Conservation (phyloP, 2,113 vertebrate species). For the Bubo scandiacus region DNA sequence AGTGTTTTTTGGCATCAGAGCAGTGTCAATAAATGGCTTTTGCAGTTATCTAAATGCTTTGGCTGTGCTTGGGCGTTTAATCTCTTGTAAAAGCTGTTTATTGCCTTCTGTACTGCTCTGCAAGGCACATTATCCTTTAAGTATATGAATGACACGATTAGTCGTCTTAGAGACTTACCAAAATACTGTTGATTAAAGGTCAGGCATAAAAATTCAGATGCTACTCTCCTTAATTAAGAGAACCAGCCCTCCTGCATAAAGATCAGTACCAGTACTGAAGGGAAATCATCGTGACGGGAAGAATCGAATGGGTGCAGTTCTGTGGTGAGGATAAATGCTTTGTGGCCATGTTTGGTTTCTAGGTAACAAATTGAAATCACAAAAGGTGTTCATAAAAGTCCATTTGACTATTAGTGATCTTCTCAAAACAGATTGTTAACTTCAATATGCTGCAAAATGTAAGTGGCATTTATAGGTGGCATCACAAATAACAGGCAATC, state of each 20-base stretch:
- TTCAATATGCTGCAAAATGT: neutral
- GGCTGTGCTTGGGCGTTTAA: constrained; percentile 41
- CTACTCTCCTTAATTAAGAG: constrained; percentile 1
- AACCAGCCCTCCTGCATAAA: neutral
- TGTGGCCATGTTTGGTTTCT: neutral
- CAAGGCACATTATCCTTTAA: constrained; percentile 28
- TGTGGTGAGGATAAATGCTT: neutral
- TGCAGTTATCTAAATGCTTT: constrained; percentile 55
- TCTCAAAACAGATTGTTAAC: constrained; percentile 17
- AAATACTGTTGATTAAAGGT: constrained; percentile 35
- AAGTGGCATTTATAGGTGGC: constrained; percentile 51
- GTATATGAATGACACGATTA: neutral
- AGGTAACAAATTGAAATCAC: constrained; percentile 47
- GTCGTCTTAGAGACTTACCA: neutral
- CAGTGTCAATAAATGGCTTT: constrained; percentile 27
- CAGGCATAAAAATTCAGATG: constrained; percentile 32
- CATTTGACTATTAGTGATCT: constrained; percentile 47
- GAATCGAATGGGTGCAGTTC: neutral
- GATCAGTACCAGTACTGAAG: neutral
- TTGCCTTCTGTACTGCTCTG: constrained; percentile 8
- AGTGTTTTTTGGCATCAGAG: neutral
- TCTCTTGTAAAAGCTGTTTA: constrained; percentile 66
- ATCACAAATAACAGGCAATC: constrained; percentile 52
- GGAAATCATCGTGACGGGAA: neutral
- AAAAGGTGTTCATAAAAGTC: constrained; percentile 44